Conservation (phyloP, 2,113 vertebrate genomes). For the Urocitellus parryii region DNA sequence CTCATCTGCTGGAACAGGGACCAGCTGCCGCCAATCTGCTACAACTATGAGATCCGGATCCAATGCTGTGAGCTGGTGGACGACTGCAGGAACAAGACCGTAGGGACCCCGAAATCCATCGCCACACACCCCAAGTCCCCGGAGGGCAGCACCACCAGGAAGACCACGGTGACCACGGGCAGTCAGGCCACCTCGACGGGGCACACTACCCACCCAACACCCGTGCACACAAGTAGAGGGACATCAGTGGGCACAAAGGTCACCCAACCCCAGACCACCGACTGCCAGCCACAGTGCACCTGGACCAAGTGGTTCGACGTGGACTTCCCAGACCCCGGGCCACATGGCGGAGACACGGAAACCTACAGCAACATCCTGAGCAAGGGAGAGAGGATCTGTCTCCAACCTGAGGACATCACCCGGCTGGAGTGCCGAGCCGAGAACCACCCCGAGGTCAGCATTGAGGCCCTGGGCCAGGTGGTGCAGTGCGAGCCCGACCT, state of each 20-base stretch:
- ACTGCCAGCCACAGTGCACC: conserved; percentile 52
- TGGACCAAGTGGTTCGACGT: conserved; percentile 86
- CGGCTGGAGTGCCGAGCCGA: conserved; percentile 78
- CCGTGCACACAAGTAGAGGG: not conserved
- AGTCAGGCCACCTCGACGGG: rapidly evolving
- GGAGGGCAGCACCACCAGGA: rapidly evolving
- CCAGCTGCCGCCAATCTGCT: conserved; percentile 78
- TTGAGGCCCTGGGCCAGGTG: conserved; percentile 77
- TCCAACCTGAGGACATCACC: conserved; percentile 42
- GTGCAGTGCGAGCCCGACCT: conserved; percentile 74
- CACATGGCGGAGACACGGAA: conserved; percentile 80
- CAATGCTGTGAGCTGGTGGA: conserved; percentile 80
- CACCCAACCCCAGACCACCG: not conserved
- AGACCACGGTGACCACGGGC: rapidly evolving
- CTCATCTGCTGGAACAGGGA: conserved; percentile 85
- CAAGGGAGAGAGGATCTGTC: conserved; percentile 75
- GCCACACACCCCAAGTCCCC: rapidly evolving
- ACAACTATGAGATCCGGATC: conserved; percentile 87
- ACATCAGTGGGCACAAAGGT: too few species aligned
- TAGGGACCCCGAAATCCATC: rapidly evolving
- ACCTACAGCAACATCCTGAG: conserved; percentile 83
- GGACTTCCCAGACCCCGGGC: conserved; percentile 68
- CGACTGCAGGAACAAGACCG: not conserved
- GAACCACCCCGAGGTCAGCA: not conserved
- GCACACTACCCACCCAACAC: conserved; percentile 5